phyloP scores from a whole-genome alignment of 2,888 invertebrate genomes.

The Oscheius sp. region DNA sequence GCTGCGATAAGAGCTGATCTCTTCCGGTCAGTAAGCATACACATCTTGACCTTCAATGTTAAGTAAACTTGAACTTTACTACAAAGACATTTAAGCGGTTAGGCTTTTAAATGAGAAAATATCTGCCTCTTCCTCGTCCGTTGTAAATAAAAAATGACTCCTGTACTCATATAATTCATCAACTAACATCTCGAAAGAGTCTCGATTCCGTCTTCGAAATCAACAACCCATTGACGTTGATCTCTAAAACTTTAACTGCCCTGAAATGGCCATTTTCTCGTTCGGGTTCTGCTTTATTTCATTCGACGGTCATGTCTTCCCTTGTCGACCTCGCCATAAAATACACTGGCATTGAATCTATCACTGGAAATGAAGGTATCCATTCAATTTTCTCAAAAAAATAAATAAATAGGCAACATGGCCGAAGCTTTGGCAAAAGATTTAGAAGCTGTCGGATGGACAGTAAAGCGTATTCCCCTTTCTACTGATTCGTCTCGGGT shows the following conservation, averaged over 20 bases:
- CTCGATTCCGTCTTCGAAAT: too few species aligned
- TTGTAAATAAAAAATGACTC: too few species aligned
- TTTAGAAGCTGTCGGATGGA: conserved; percentile 51
- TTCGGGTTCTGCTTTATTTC: background rate
- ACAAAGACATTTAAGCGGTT: too few species aligned
- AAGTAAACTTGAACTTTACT: too few species aligned
- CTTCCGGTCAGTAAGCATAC: too few species aligned
- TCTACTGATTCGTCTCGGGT: conserved; percentile 37
- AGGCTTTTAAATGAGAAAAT: too few species aligned
- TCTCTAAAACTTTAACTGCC: background rate
- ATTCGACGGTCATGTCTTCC: background rate
- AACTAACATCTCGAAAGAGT: too few species aligned
- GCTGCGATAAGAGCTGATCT: too few species aligned
- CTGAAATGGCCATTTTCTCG: background rate
- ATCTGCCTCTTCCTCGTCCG: too few species aligned
- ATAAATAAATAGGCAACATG: background rate
- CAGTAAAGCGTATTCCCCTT: conserved; percentile 42
- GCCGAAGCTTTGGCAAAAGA: background rate
- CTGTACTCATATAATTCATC: too few species aligned
- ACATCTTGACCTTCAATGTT: too few species aligned
- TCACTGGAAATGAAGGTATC: conserved; percentile 58
- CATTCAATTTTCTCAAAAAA: background rate
- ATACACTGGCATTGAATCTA: conserved; percentile 58
- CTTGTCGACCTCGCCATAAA: conserved; percentile 11
- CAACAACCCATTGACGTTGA: background rate